A percentile compares a stretch with the other conserved stretches of the same genome.
Evolutionary conservation across 2,888 invertebrate genomes (phyloP).

Genomic region (Drosophila parthenogenetica): DNA sequence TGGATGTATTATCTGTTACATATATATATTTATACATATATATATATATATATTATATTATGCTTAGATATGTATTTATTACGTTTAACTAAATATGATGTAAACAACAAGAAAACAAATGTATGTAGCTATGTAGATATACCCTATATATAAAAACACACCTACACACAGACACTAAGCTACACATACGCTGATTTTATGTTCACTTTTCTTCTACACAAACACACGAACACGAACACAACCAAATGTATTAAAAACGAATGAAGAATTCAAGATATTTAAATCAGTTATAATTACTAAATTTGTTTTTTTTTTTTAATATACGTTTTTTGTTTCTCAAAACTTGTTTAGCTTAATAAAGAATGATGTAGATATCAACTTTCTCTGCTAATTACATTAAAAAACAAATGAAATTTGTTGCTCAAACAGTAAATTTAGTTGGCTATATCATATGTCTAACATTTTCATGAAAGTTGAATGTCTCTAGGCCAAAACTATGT

Average conservation of each 20-base stretch:
- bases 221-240: constrained; percentile 56
- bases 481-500: constrained; percentile 13
- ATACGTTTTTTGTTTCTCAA: background rate
- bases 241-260: constrained; percentile 74
- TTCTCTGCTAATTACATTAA: constrained; percentile 11
- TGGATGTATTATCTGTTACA: constrained; percentile 76
- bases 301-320: background rate
- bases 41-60: constrained; percentile 58
- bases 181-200: constrained; percentile 69
- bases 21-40: constrained; percentile 50
- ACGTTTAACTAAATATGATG: constrained; percentile 69
- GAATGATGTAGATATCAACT: constrained; percentile 11
- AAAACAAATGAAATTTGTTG: background rate
- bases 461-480: constrained; percentile 11
- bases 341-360: constrained; percentile 9
- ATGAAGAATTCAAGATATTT: constrained; percentile 49
- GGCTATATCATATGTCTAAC: background rate
- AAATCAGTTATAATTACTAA: constrained; percentile 17
- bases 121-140: constrained; percentile 76
- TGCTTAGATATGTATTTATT: constrained; percentile 73
- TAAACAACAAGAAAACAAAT: constrained; percentile 48
- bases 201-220: constrained; percentile 62
- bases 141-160: constrained; percentile 37
- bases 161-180: constrained; percentile 32
- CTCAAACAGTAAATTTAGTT: background rate